Evolutionary conservation across 2,888 invertebrate species (phyloP).

Genomic region (Eupeodes luniger): DNA sequence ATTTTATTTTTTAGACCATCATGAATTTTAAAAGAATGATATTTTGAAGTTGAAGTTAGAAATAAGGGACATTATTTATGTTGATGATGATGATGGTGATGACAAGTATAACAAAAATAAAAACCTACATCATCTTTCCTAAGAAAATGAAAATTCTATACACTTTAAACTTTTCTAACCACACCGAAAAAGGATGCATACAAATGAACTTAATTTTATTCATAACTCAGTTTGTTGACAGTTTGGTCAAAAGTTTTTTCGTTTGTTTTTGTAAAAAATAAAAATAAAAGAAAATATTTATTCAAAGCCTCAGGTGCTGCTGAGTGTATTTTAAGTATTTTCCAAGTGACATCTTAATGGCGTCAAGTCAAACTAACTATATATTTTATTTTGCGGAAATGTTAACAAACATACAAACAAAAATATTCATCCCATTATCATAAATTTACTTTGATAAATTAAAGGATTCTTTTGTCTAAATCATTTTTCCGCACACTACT

Average conservation of each 20-base stretch:
- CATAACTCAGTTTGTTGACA: constrained; percentile 31
- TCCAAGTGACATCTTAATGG: constrained; percentile 12
- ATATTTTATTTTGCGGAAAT: background rate
- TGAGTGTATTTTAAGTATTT: constrained; percentile 29
- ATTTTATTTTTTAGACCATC: too few relatives aligned
- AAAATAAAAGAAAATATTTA: background rate
- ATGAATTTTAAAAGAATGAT: too few relatives aligned
- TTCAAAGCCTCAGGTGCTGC: constrained; percentile 9
- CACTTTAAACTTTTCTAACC: background rate
- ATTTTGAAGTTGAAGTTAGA: too few relatives aligned
- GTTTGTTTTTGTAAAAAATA: background rate
- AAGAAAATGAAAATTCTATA: background rate
- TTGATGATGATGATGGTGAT: background rate
- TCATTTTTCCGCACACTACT: constrained; percentile 19
- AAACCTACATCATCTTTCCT: background rate
- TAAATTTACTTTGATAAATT: constrained; percentile 44
- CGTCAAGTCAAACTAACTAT: background rate
- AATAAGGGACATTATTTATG: too few relatives aligned
- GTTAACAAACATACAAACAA: background rate
- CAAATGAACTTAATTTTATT: constrained; percentile 17
- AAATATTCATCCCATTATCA: constrained; percentile 19
- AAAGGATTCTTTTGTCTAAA: constrained; percentile 28
- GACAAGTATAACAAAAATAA: background rate
- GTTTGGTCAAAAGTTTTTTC: constrained; percentile 9
- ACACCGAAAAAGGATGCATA: background rate